Percentiles rank a stretch among this genome's conserved stretches.
Evolutionary conservation across 2,113 vertebrate species (phyloP).

Genomic region (Notothenia rossii): DNA sequence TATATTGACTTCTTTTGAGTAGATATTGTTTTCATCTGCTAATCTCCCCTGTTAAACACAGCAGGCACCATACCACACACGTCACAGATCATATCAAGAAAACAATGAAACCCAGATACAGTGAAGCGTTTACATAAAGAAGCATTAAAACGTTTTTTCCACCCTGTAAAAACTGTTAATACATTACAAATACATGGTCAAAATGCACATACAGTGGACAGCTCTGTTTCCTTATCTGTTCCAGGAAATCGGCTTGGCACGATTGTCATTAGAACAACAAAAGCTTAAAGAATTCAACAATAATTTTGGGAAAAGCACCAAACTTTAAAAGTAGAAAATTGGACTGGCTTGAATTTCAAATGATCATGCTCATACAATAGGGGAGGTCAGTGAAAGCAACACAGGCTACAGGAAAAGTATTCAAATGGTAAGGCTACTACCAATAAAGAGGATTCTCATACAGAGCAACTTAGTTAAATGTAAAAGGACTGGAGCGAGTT

Average conservation of each 20-base stretch:
- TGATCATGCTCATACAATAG: conserved; percentile 27
- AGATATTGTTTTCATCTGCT: conserved; percentile 29
- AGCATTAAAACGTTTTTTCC: conserved; percentile 46
- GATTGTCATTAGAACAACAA: conserved; percentile 73
- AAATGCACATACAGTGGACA: conserved; percentile 60
- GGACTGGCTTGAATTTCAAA: conserved; percentile 33
- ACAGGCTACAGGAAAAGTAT: conserved; percentile 42
- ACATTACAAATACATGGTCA: conserved; percentile 62
- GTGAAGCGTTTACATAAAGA: conserved; percentile 62
- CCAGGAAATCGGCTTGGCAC: conserved; percentile 73
- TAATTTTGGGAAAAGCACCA: conserved; percentile 16
- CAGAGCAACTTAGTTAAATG: conserved; percentile 14
- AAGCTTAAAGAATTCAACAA: conserved; percentile 30
- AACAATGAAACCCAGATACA: conserved; percentile 58
- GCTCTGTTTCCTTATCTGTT: conserved; percentile 37
- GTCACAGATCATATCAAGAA: conserved; percentile 43
- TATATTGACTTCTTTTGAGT: conserved; percentile 13
- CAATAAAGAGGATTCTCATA: background rate
- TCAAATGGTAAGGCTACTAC: conserved; percentile 63
- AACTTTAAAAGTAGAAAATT: conserved; percentile 16
- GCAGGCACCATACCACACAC: conserved; percentile 50
- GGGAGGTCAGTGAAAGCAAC: conserved; percentile 27
- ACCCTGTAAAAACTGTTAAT: conserved; percentile 65
- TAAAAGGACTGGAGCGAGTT: conserved; percentile 10
- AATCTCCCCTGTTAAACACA: conserved; percentile 42